These are phyloP conservation scores for Drosophila kohkoa DNA, from an alignment of 1,140 invertebrate genomes.

Conservation along the genomic window DNA sequence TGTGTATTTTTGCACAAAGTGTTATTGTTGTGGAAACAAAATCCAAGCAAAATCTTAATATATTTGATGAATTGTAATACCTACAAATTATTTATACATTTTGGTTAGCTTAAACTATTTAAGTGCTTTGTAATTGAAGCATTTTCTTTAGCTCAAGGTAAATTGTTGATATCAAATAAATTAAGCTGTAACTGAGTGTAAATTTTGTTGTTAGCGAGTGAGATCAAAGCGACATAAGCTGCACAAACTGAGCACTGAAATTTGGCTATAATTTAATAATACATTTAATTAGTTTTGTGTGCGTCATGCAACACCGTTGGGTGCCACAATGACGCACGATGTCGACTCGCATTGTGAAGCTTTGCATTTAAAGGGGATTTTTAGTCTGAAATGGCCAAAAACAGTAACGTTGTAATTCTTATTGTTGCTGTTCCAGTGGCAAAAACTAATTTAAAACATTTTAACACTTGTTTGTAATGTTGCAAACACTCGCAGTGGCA, in stretches of 20 bases:
- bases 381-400: constrained; percentile 21
- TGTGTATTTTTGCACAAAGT: too few species aligned
- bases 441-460: constrained; percentile 82
- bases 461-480: constrained; percentile 77
- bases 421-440: constrained; percentile 37
- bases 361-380: constrained; percentile 54
- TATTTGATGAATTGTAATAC: too few species aligned
- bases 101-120: too few species aligned
- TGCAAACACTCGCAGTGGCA: constrained; percentile 19
- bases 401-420: constrained; percentile 60
- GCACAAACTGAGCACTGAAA: constrained; percentile 41
- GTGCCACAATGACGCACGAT: constrained; percentile 8
- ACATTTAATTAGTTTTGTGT: constrained; percentile 73
- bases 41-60: too few species aligned
- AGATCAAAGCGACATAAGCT: background rate
- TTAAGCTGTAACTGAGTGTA: too few species aligned
- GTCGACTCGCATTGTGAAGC: background rate
- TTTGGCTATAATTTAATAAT: constrained; percentile 71
- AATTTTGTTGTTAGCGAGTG: background rate
- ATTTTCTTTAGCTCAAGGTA: too few species aligned
- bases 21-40: too few species aligned
- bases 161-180: too few species aligned
- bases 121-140: too few species aligned
- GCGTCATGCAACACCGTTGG: constrained; percentile 29
- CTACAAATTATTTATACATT: too few species aligned